Conservation (phyloP, 2,113 vertebrate species). For the Grantiella picta region DNA sequence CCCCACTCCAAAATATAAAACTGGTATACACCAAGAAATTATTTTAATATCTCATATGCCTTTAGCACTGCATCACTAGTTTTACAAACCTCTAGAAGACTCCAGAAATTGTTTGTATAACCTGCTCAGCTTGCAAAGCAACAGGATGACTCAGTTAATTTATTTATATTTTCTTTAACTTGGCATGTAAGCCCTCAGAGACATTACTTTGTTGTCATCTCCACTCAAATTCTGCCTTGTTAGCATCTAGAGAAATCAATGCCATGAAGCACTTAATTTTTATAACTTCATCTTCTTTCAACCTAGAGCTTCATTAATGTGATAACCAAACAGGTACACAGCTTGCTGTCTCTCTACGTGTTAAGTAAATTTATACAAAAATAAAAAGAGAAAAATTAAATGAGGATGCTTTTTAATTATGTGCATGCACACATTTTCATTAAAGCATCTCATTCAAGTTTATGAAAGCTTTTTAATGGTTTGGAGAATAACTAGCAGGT, state of each 20-base stretch:
- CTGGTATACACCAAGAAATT: not conserved
- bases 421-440: not conserved
- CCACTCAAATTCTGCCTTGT: constrained; percentile 30
- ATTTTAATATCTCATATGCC: not conserved
- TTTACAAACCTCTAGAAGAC: not conserved
- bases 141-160: constrained; percentile 22
- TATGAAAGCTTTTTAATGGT: not conserved
- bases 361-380: constrained; percentile 13
- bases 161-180: constrained; percentile 44
- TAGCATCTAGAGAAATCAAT: constrained; percentile 32
- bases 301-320: constrained; percentile 6
- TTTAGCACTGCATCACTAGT: not conserved
- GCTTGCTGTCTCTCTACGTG: not conserved
- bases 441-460: not conserved
- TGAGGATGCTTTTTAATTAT: not conserved
- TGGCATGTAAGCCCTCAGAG: constrained; percentile 23
- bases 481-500: not conserved
- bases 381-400: not conserved
- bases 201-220: constrained; percentile 28
- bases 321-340: constrained; percentile 34
- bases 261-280: constrained; percentile 18
- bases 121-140: not conserved
- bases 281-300: constrained; percentile 49
- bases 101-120: not conserved
- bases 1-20: not conserved